These are phyloP conservation scores for Calyptommatus sinebrachiatus DNA, from an alignment of 2,113 vertebrate species.

Conservation along the genomic window DNA sequence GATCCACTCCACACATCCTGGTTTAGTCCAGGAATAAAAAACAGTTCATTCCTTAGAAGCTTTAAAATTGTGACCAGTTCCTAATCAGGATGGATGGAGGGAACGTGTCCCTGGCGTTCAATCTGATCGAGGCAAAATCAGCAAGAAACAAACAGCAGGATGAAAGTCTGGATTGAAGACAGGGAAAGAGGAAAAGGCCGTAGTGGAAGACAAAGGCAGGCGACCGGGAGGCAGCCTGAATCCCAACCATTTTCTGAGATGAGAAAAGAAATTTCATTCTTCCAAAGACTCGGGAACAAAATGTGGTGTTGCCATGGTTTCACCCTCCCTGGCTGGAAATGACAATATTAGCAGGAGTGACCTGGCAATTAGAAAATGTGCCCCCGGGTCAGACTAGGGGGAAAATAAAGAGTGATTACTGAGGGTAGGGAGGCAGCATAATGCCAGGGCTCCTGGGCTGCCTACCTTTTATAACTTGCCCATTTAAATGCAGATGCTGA, in stretches of 20 bases:
- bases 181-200: background rate
- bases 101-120: background rate
- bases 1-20: too few species aligned
- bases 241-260: slow-evolving; percentile 51
- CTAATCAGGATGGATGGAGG: background rate
- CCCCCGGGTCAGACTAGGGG: slow-evolving; percentile 64
- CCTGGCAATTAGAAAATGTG: slow-evolving; percentile 65
- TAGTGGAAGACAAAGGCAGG: background rate
- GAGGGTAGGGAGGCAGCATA: slow-evolving; percentile 67
- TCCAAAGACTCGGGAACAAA: slow-evolving; percentile 50
- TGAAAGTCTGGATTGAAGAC: background rate
- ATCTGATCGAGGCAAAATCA: background rate
- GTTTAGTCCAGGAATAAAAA: too few species aligned
- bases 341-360: slow-evolving; percentile 59
- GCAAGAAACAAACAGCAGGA: background rate
- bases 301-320: slow-evolving; percentile 53
- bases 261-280: slow-evolving; percentile 61
- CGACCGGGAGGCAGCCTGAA: background rate
- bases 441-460: slow-evolving; percentile 55
- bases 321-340: slow-evolving; percentile 68
- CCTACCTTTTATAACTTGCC: slow-evolving; percentile 54
- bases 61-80: background rate
- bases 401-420: slow-evolving; percentile 64
- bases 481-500: slow-evolving; percentile 57
- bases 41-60: too few species aligned